Evolutionary conservation across 2,113 vertebrate species (phyloP).

Genomic region (Mohoua ochrocephala): DNA sequence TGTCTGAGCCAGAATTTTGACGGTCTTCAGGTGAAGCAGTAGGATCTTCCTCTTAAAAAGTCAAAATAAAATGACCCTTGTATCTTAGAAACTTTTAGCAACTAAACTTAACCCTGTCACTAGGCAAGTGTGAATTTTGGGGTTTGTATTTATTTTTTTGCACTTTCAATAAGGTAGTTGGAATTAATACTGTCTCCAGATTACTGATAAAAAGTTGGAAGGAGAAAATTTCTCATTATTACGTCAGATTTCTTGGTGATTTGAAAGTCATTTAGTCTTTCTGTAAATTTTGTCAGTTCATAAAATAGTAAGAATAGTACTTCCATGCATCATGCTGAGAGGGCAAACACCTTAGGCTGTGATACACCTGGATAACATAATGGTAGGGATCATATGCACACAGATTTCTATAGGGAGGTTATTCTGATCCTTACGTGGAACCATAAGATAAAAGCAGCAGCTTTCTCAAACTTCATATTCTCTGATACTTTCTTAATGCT

Average conservation of each 20-base stretch:
- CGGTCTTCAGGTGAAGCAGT: not conserved
- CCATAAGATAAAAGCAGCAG: not conserved
- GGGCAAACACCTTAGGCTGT: not conserved
- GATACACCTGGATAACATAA: not conserved
- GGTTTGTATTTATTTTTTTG: not conserved
- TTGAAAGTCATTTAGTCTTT: not conserved
- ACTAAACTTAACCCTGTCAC: not conserved
- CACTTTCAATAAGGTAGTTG: not conserved
- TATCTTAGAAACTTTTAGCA: not conserved
- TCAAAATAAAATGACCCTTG: not conserved
- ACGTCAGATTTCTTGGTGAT: not conserved
- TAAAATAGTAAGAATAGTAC: not conserved
- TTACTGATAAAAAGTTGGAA: not conserved
- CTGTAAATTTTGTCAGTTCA: not conserved
- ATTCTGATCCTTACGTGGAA: not conserved
- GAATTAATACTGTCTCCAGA: not conserved
- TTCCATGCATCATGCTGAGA: not conserved
- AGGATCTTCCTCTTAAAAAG: not conserved
- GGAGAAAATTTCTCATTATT: not conserved
- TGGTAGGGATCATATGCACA: not conserved
- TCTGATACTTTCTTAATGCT: not conserved
- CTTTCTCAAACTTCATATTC: not conserved
- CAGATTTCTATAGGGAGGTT: not conserved
- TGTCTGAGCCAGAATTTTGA: not conserved
- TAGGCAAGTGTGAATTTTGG: not conserved